These are phyloP conservation scores for Manduca sexta DNA, from an alignment of 1,140 invertebrate species.

Conservation along the genomic window DNA sequence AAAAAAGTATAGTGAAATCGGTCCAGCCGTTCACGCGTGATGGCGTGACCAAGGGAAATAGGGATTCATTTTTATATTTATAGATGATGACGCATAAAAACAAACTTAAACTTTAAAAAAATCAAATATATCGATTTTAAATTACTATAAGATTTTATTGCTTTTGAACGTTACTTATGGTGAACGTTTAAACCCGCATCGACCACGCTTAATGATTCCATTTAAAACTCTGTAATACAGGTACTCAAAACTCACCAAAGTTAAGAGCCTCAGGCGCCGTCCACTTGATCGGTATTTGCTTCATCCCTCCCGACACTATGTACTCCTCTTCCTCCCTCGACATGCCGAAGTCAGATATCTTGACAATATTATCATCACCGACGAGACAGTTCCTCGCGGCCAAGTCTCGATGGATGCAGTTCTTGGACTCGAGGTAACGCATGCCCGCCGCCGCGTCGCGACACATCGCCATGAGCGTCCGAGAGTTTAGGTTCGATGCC, in stretches of 20 bases:
- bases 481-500: slow-evolving; percentile 77
- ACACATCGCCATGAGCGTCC: slow-evolving; percentile 91
- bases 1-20: too few relatives aligned
- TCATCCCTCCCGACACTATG: slow-evolving; percentile 97
- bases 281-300: slow-evolving; percentile 99
- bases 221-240: too few relatives aligned
- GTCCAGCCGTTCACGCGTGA: too few relatives aligned
- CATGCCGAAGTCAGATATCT: slow-evolving; percentile 99
- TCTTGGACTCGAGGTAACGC: slow-evolving; percentile 96
- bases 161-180: too few relatives aligned
- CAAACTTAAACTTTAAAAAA: too few relatives aligned
- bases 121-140: too few relatives aligned
- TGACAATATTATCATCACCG: slow-evolving; percentile 89
- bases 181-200: too few relatives aligned
- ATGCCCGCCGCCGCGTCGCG: slow-evolving; percentile 94
- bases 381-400: slow-evolving; percentile 96
- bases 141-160: too few relatives aligned
- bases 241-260: slow-evolving; percentile 80
- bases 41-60: too few relatives aligned
- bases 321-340: slow-evolving; percentile 98
- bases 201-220: too few relatives aligned
- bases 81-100: too few relatives aligned
- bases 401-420: slow-evolving; percentile 97
- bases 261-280: slow-evolving; percentile 97
- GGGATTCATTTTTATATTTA: too few relatives aligned